Evolutionary conservation across 2,888 invertebrate genomes (phyloP).

Genomic region (Acholoe squamosa): DNA sequence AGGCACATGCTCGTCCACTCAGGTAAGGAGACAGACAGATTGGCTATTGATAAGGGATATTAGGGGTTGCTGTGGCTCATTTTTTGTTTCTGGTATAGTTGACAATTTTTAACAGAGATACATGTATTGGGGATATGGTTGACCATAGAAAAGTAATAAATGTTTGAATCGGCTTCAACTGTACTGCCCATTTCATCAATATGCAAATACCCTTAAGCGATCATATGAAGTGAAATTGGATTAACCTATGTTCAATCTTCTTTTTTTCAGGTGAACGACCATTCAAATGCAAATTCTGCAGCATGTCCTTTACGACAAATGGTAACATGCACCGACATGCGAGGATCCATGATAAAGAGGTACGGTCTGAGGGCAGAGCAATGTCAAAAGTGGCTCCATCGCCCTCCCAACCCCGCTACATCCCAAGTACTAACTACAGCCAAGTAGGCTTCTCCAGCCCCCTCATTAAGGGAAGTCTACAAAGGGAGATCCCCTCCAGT

Average conservation of each 20-base stretch:
- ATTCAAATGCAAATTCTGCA: slow-evolving; percentile 90
- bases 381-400: not conserved
- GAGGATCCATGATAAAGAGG: slow-evolving; percentile 87
- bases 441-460: slow-evolving; percentile 50
- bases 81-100: too few species aligned
- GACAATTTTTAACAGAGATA: too few species aligned
- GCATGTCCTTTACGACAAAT: slow-evolving; percentile 92
- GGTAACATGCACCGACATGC: slow-evolving; percentile 93
- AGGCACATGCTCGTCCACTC: slow-evolving; percentile 92
- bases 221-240: not conserved
- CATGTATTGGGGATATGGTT: too few species aligned
- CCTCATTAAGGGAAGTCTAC: not conserved
- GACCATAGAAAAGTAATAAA: too few species aligned
- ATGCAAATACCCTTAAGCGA: not conserved
- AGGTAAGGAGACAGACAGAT: slow-evolving; percentile 76
- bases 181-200: not conserved
- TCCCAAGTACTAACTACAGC: not conserved
- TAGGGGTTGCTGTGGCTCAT: too few species aligned
- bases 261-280: slow-evolving; percentile 88
- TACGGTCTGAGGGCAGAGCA: not conserved
- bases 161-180: too few species aligned
- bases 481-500: not conserved
- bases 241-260: too few species aligned
- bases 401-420: not conserved
- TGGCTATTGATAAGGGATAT: too few species aligned